These are phyloP conservation scores for Mimas tiliae DNA, from an alignment of 2,888 invertebrate genomes.

Conservation along the genomic window DNA sequence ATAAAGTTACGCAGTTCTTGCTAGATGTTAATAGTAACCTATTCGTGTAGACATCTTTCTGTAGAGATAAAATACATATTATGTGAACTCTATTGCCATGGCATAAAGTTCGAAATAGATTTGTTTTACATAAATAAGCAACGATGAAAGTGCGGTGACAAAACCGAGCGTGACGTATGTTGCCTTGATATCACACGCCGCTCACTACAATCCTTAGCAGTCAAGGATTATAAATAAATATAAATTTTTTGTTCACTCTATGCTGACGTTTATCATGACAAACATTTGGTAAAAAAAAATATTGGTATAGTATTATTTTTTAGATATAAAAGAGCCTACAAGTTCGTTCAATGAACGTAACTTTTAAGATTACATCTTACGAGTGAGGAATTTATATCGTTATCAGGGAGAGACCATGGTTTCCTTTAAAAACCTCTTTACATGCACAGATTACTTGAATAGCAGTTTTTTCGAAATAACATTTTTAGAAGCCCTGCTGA, in stretches of 20 bases:
- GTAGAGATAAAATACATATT: not conserved
- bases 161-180: slow-evolving; percentile 27
- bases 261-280: slow-evolving; percentile 7
- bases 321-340: not conserved
- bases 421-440: no score
- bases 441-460: no score
- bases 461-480: no score
- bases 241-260: slow-evolving; percentile 1
- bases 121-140: slow-evolving; percentile 2
- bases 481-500: no score
- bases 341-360: no score
- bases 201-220: slow-evolving; percentile 13
- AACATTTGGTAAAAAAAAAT: not conserved
- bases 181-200: slow-evolving; percentile 27
- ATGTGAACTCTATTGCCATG: not conserved
- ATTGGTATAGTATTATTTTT: not conserved
- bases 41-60: not conserved
- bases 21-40: not conserved
- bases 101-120: not conserved
- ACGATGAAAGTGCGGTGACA: slow-evolving; percentile 28
- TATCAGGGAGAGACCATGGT: no score
- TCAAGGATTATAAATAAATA: slow-evolving; percentile 25
- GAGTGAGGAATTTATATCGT: no score
- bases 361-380: no score
- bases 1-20: slow-evolving; percentile 11